Evolutionary conservation across 2,113 vertebrate genomes (phyloP), one percentile per base, ranked within the genome.

Genomic region (Paracanthobrama guichenoti): DNA sequence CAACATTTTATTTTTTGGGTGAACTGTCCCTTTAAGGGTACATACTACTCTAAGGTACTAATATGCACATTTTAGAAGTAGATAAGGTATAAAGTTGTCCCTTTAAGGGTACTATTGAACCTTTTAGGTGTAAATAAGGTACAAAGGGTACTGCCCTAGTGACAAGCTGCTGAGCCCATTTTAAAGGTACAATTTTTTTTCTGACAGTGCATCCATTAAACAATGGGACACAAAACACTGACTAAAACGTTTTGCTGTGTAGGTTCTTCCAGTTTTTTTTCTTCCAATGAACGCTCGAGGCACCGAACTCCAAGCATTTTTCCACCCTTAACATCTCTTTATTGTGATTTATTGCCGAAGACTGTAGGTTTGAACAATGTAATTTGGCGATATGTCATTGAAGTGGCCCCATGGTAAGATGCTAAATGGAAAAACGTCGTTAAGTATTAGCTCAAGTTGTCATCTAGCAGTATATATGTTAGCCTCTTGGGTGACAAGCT

Each of bases 371-470:
- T 79, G 22, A 55, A 18, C 55, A n/a, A 78, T 59, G 12, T 42
- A 78, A 78, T 78, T 22, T 60, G 35, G 57, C 7, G 13, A 7
- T n/a, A 24, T 13, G 1, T 31, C 75, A 14, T 13, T n/a, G 22
- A 59, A 78, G 75, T 60, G 12, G 55, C 57, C 75, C 75, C 55
- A 14, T 35, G 75, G 75, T n/a, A 2, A 59, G 31, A 35, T 35
- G 50, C 50, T 55, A 20, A 76, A 76, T 20, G 48, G 48, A 39
- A 42, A 24, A 77, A 24, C 6, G 1, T 59, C 22, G 75, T 78
- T 78, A 59, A 42, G 75, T 60, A 59, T 78, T 24, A 42, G 55
- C 35, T 60, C 5, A 78, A 60, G 22, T 42, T 78, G 20, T 78
- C 31, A 59, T 24, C 53, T 78, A 57, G 18, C 12, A 39, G 31